Evolutionary conservation across 2,888 invertebrate species (phyloP), one percentile per base, ranked within the genome.

Genomic region (Steinernema carpocapsae): DNA sequence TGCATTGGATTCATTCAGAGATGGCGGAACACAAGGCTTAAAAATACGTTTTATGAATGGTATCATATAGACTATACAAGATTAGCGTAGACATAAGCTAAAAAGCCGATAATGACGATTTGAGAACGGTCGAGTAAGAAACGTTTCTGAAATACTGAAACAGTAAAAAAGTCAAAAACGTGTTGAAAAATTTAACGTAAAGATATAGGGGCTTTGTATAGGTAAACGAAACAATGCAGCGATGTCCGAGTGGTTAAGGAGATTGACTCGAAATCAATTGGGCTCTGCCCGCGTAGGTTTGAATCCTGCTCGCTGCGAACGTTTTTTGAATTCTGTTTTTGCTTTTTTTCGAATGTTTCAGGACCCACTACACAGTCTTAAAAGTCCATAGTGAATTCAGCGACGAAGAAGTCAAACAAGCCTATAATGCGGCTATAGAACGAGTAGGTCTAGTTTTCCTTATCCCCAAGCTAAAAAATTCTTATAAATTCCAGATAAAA

Each of bases 211-310:
- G n/a, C n/a, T n/a, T n/a, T n/a, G n/a, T n/a, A n/a, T n/a, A n/a
- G n/a, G n/a, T n/a, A n/a, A n/a, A n/a, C n/a, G n/a, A n/a, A n/a
- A n/a, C n/a, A n/a, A n/a, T 64, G 64, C 64, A 64, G 17, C 64
- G 64, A 78, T 84, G 84, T 84, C 84, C 83, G 84, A 84, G 84
- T 82, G 84, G 84, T 84, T 84, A 84, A 84, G 84, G 84, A 85
- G 84, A 84, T 84, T 84, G 85, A 85, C 85, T 85, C 80, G 85
- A 85, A 85, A 85, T 85, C 85, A 84, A 85, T 82, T 85, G 85
- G 85, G 84, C 85, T 85, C 75, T 83, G 85, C 82, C 82, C 84
- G 84, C 84, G 84, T 79, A 84, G 83, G 82, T 85, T 85, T 85
- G 84, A 86, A 83, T 85, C 84, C 83, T 85, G 85, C 83, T 80